Base-by-base conservation (phyloP, 2,113 vertebrate genomes). In the Callocephalon fimbriatum region DNA sequence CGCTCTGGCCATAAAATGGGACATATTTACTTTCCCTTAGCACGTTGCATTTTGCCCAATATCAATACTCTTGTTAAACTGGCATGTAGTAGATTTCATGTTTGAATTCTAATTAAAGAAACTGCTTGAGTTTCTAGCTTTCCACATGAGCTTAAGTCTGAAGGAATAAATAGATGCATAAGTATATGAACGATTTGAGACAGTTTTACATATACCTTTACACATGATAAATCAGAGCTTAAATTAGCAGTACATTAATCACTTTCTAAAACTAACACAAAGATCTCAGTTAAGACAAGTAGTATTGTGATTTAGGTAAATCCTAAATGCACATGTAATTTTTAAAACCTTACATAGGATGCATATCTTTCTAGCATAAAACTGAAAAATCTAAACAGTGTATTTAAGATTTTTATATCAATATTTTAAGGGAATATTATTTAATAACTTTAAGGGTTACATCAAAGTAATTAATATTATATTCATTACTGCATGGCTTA, bases 401-500 rank as follows among this genome's bases (percentile, higher is more conserved):
- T 70, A 51, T 65, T 94, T 72, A 91, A 85, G 72, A 93, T 82
- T 93, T 87, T 88, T 88, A 75, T 86, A 77, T 81, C n/a, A 83
- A 76, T 78, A 89, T 97, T 95, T 90, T 95, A 93, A 94, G 96
- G 37, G 50, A 96, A 97, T 94, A 90, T 94, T 95, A 90, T 97
- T 97, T 96, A 97, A 96, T 83, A 97, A 90, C 78, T 97, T 95
- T 63, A 96, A 86, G 61, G 37, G 78, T 94, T 89, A 48, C 42
- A 88, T 93, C 26, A 95, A 91, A 98, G 96, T 89, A 95, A 95
- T 96, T 97, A 94, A 93, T 94, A 95, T 86, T 96, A 68, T 96
- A 92, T 95, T 97, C 27, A 95, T 98, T 96, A 94, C 79, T 95
- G 72, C 38, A 67, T 74, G 61, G 65, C 66, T 95, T 96, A 93